Percentiles rank a stretch among this genome's conserved stretches.
Conservation (phyloP, 1,140 invertebrate species). For the Lucilia sericata region DNA sequence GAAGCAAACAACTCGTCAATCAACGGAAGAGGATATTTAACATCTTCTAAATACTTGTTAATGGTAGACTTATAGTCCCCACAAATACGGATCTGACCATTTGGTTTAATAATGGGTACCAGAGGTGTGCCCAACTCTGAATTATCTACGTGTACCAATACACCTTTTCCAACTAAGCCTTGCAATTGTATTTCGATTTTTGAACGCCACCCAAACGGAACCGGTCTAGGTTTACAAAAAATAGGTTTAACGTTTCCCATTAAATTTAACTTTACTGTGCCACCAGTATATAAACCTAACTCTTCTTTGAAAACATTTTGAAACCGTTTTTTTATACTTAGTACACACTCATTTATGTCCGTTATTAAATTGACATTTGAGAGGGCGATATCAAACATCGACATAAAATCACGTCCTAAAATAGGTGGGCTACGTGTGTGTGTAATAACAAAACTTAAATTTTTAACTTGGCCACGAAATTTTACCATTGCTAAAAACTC, state of each 20-base stretch:
- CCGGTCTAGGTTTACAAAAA: slow-evolving; percentile 35
- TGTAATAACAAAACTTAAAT: not conserved
- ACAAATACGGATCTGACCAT: too few relatives aligned
- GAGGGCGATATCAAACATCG: not conserved
- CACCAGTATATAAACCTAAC: slow-evolving; percentile 1
- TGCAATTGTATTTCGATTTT: slow-evolving; percentile 53
- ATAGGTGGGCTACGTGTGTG: slow-evolving; percentile 2
- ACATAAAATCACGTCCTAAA: slow-evolving; percentile 28
- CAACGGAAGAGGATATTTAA: too few relatives aligned
- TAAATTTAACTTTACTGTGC: slow-evolving; percentile 56
- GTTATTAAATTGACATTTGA: not conserved
- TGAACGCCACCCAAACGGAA: slow-evolving; percentile 44
- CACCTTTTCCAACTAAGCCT: slow-evolving; percentile 54
- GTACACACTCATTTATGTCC: not conserved
- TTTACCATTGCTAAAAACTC: too few relatives aligned
- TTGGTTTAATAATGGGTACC: too few relatives aligned
- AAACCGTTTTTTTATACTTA: not conserved
- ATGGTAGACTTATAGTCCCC: too few relatives aligned
- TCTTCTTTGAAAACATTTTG: not conserved
- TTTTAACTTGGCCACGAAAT: too few relatives aligned
- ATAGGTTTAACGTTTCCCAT: slow-evolving; percentile 24
- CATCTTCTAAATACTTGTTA: too few relatives aligned
- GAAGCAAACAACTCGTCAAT: too few relatives aligned
- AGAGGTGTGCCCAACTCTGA: too few relatives aligned
- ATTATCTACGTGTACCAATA: too few relatives aligned